Conservation (phyloP, 2,797 vertebrate genomes). For the Pangasius sanitwongsei region DNA sequence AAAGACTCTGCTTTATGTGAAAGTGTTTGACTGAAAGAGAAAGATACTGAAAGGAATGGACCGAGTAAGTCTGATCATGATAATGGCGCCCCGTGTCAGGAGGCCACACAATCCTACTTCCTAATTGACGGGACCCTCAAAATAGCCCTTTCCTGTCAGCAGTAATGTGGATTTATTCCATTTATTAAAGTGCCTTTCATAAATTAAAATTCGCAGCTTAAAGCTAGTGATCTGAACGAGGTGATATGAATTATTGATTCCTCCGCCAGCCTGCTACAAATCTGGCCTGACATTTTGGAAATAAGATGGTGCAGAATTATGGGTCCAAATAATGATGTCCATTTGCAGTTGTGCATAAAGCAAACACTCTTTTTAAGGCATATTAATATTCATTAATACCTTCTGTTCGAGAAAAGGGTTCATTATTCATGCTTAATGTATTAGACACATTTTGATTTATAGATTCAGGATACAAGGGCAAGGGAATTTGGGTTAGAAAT, state of each 20-base stretch:
- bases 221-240: constrained; percentile 68
- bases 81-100: constrained; percentile 9
- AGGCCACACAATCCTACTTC: background rate
- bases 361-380: constrained; percentile 52
- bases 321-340: constrained; percentile 48
- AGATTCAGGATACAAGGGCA: constrained; percentile 47
- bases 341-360: constrained; percentile 49
- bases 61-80: background rate
- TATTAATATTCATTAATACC: constrained; percentile 78
- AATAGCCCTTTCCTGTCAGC: constrained; percentile 45
- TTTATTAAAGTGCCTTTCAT: constrained; percentile 58
- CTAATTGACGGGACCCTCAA: constrained; percentile 47
- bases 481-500: background rate
- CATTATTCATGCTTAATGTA: constrained; percentile 68
- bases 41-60: no score
- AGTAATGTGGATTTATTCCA: constrained; percentile 65
- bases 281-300: constrained; percentile 58
- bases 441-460: constrained; percentile 73
- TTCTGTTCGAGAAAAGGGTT: constrained; percentile 71
- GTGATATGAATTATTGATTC: constrained; percentile 74
- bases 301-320: constrained; percentile 52
- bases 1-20: background rate
- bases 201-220: constrained; percentile 65
- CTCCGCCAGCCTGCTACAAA: constrained; percentile 58
- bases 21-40: background rate